phyloP scores from a whole-genome alignment of 1,140 invertebrate species.

The Paralvinella palmiformis region DNA sequence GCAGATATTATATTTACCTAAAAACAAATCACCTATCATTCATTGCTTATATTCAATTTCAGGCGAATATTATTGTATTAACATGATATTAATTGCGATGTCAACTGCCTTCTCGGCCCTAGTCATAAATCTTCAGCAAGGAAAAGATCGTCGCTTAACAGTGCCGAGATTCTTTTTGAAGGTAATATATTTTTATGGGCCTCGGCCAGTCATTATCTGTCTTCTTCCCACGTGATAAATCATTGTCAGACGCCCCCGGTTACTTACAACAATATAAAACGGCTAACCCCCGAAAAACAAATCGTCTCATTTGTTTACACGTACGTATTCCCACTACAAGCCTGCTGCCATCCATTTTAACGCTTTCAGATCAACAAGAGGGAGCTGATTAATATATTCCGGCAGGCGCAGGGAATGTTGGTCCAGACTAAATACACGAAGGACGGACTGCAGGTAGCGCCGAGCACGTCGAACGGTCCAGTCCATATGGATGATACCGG shows the following conservation, averaged over 20 bases:
- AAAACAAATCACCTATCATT: background rate
- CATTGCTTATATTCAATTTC: background rate
- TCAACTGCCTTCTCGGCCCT: slow-evolving; percentile 29
- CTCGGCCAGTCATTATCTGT: no score
- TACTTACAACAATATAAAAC: no score
- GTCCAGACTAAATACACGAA: background rate
- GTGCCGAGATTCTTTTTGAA: slow-evolving; percentile 29
- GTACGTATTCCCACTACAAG: background rate
- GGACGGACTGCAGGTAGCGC: background rate
- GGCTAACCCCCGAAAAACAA: no score
- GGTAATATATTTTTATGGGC: background rate
- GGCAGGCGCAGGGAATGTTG: background rate
- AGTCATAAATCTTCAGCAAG: slow-evolving; percentile 25
- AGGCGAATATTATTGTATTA: slow-evolving; percentile 31
- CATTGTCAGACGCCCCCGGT: no score
- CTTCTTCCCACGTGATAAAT: background rate
- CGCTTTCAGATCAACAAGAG: background rate
- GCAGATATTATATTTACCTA: background rate
- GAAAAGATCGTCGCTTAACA: slow-evolving; percentile 26
- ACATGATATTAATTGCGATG: slow-evolving; percentile 31
- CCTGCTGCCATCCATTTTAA: background rate
- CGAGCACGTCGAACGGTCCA: background rate
- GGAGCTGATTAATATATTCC: slow-evolving; percentile 1
- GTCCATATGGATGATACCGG: slow-evolving; percentile 7
- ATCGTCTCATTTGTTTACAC: no score